Evolutionary conservation across 2,113 vertebrate species (phyloP).

Genomic region (Sialia sialis): DNA sequence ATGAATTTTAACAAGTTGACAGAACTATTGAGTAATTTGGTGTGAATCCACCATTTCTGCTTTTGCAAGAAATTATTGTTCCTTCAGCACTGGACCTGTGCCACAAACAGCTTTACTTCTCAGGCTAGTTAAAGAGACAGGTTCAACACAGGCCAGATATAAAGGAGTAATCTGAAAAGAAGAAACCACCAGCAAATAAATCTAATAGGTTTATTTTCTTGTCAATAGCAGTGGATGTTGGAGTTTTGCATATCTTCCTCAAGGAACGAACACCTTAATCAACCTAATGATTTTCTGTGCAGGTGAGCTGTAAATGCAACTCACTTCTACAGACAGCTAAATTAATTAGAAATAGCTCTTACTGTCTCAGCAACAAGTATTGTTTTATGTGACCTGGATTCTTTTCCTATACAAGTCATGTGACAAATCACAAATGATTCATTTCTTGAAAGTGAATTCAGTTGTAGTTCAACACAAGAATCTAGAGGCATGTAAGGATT

Average conservation of each 20-base stretch:
- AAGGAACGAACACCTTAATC: neutral
- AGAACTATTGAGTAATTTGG: neutral
- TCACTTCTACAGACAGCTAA: neutral
- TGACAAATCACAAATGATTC: neutral
- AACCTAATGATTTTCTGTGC: neutral
- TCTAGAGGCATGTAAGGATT: neutral
- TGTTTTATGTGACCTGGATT: neutral
- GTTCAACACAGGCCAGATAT: neutral
- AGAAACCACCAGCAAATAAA: neutral
- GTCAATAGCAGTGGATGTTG: neutral
- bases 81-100: neutral
- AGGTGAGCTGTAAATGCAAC: neutral
- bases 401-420: neutral
- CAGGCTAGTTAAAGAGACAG: neutral
- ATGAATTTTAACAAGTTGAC: neutral
- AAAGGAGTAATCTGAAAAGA: neutral
- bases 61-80: conserved; percentile 25
- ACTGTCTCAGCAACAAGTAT: neutral
- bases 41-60: neutral
- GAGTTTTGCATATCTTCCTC: neutral
- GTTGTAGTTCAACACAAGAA: neutral
- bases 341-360: neutral
- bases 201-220: neutral
- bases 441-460: neutral
- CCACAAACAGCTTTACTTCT: conserved; percentile 9